Percentiles rank a stretch among this genome's conserved stretches.
phyloP scores from a whole-genome alignment of 2,797 vertebrate species.

The Anabacerthia variegaticeps region DNA sequence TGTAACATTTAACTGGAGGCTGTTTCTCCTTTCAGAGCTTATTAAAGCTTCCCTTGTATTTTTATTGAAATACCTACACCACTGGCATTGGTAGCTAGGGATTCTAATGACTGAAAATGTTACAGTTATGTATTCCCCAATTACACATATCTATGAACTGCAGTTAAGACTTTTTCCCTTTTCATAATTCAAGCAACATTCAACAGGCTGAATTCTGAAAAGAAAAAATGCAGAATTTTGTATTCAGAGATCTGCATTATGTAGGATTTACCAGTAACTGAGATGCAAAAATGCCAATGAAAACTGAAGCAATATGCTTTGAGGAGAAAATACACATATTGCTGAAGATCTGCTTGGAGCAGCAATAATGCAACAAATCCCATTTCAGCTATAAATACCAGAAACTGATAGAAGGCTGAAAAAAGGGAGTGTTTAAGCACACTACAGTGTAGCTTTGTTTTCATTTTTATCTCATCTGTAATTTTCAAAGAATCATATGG shows the following conservation, averaged over 20 bases:
- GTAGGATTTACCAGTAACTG: neutral
- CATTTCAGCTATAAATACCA: neutral
- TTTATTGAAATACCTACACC: constrained; percentile 47
- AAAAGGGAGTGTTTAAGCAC: neutral
- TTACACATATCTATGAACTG: neutral
- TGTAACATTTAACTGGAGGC: constrained; percentile 56
- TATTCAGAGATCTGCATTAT: neutral
- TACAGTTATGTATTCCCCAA: neutral
- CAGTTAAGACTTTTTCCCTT: neutral
- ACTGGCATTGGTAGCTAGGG: neutral
- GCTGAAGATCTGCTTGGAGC: neutral
- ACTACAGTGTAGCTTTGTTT: neutral
- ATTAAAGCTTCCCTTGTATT: constrained; percentile 43
- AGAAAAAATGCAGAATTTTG: neutral
- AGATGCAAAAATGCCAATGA: neutral
- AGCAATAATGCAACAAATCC: neutral
- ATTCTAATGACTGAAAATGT: constrained; percentile 28
- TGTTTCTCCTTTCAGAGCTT: constrained; percentile 43
- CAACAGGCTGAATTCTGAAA: neutral
- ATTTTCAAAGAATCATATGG: neutral
- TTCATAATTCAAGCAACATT: neutral
- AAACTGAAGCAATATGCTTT: neutral
- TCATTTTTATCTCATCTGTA: neutral
- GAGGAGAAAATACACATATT: neutral
- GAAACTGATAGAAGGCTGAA: neutral